Evolutionary conservation across 1,140 invertebrate genomes (phyloP), one percentile per base, ranked within the genome.

Genomic region (Philotrypesis tridentata): DNA sequence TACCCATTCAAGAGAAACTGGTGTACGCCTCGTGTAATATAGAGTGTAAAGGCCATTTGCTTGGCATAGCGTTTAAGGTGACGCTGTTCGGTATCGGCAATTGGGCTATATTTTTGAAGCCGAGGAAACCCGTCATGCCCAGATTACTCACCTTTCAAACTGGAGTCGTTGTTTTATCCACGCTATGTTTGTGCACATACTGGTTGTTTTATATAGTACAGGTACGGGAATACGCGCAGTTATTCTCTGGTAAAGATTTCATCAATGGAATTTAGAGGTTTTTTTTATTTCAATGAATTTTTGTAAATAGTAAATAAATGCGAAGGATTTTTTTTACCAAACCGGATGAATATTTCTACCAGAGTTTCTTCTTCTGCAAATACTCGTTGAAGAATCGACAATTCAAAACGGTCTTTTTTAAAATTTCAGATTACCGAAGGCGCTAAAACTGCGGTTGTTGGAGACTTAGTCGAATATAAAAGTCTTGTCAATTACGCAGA

Each of bases 131-230:
- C 31, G 97, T 96, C n/a, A 95, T 99, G 93, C 98, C 98, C 8
- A 93, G 98, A 83, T 96, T 99, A 86, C 98, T 97, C 91, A 93
- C 99, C 60, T 98, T 98, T 88, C 94, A 97, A 86, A 95, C 97
- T 0, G 94, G 97, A 84, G 95, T 99, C 27, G 92, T 99, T 70
- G 93, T 97, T 17, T 94, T 99, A 48, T 95, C 98, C n/a, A 95
- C 98, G 71, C 94, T 99, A 14, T 97, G 98, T 89, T 97, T 96
- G 79, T 98, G 99, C 92, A 96, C 97, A 21, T 99, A 98, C 92
- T 99, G 98, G 98, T 92, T 99, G 0, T 99, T 99, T 90, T 99
- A 99, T 89, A 95, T 97, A 86, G 97, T 98, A 65, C 95, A 96
- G 91, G 92, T 96, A 87, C 88, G n/a, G n/a, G n/a, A n/a, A n/a